Percentiles rank a stretch among this genome's conserved stretches.
These are phyloP conservation scores for Arge pagana DNA, from an alignment of 2,888 invertebrate species.

Conservation along the genomic window DNA sequence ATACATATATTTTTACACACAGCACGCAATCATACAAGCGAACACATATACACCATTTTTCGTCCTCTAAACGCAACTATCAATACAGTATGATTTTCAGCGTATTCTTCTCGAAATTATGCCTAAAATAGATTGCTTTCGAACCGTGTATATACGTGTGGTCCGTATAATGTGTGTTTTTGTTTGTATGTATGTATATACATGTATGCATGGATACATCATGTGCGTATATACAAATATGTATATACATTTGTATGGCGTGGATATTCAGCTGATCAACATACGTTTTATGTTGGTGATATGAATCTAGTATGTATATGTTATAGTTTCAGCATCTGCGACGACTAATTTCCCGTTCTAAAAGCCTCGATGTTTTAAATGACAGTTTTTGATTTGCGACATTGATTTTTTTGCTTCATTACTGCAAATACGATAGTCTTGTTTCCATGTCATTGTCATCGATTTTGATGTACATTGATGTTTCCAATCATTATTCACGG, in stretches of 20 bases:
- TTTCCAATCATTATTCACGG: too few species aligned
- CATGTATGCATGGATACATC: neutral
- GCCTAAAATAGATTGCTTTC: conserved; percentile 13
- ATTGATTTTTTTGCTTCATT: too few species aligned
- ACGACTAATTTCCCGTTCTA: too few species aligned
- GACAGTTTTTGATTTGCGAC: too few species aligned
- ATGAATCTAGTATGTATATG: too few species aligned
- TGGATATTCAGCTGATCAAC: neutral
- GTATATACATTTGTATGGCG: conserved; percentile 16
- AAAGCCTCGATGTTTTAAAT: too few species aligned
- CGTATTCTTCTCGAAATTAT: conserved; percentile 19
- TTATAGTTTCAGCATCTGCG: too few species aligned
- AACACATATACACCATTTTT: too few species aligned
- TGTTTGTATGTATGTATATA: neutral
- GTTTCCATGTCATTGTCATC: too few species aligned
- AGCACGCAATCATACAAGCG: too few species aligned
- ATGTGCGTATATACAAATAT: conserved; percentile 18
- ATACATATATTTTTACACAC: neutral
- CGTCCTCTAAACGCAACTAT: conserved; percentile 17
- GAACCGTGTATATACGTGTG: neutral
- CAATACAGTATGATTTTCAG: conserved; percentile 16
- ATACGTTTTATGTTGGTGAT: neutral
- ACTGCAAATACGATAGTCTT: too few species aligned
- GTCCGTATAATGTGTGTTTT: neutral
- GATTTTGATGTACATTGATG: too few species aligned